Percentiles rank a stretch among this genome's conserved stretches.
phyloP scores from a whole-genome alignment of 2,113 vertebrate genomes.

The Pollimyrus isidori region DNA sequence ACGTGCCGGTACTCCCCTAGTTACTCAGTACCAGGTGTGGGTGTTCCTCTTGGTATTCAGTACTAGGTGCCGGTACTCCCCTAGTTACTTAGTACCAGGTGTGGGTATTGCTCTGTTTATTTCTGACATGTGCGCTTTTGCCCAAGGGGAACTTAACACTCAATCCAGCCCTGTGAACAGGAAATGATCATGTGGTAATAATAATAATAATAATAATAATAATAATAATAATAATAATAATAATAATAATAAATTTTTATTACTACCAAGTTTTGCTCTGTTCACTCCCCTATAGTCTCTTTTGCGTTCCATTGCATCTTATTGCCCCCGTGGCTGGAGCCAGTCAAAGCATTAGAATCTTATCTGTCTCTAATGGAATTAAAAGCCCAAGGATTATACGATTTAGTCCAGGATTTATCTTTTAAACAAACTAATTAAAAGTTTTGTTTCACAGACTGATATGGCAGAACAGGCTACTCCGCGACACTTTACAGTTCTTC shows the following conservation, averaged over 20 bases:
- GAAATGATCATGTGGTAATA: neutral
- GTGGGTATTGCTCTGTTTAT: no score
- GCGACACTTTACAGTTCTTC: neutral
- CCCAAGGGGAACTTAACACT: neutral
- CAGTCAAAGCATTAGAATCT: constrained; percentile 19
- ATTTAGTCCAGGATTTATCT: constrained; percentile 21
- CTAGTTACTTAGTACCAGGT: no score
- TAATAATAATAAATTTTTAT: neutral
- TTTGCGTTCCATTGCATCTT: neutral
- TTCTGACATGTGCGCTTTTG: no score
- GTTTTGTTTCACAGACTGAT: constrained; percentile 16
- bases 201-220: neutral
- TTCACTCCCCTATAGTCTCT: neutral
- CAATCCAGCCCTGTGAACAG: no score
- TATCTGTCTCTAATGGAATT: constrained; percentile 22
- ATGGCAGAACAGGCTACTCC: neutral
- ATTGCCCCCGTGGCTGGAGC: neutral
- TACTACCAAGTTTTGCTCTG: neutral
- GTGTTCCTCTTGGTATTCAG: neutral
- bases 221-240: neutral
- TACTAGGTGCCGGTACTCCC: no score
- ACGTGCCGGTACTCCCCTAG: neutral
- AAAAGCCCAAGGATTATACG: constrained; percentile 22
- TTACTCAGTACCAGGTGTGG: no score
- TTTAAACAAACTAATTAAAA: constrained; percentile 25